phyloP scores from a whole-genome alignment of 2,888 invertebrate genomes.

The Zygaena filipendulae region DNA sequence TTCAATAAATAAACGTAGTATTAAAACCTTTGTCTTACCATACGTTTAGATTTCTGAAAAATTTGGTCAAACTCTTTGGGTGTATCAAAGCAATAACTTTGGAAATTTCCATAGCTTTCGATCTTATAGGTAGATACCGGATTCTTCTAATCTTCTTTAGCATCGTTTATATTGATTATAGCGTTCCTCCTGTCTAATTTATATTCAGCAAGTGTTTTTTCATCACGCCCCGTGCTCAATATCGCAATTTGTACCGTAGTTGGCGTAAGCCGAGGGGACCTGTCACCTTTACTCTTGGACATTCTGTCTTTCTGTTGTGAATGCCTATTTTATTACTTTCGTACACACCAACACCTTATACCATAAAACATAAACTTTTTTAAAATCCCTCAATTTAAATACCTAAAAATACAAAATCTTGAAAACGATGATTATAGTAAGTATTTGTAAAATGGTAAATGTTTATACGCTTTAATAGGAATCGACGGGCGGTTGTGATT shows the following conservation, averaged over 20 bases:
- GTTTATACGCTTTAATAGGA: conserved; percentile 9
- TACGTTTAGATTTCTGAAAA: too few species aligned
- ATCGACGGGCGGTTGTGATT: conserved; percentile 29
- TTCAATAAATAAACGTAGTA: too few species aligned
- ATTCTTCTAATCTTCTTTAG: conserved; percentile 68
- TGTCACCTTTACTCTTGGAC: conserved; percentile 58
- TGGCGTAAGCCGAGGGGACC: conserved; percentile 60
- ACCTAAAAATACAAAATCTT: too few species aligned
- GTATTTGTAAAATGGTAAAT: too few species aligned
- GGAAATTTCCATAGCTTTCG: conserved; percentile 28
- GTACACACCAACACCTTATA: conserved; percentile 54
- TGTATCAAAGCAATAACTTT: too few species aligned
- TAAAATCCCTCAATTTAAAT: conserved; percentile 9
- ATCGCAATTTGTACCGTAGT: conserved; percentile 67
- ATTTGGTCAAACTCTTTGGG: too few species aligned
- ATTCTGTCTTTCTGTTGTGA: conserved; percentile 37
- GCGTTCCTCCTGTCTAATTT: conserved; percentile 64
- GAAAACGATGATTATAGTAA: too few species aligned
- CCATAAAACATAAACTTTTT: too few species aligned
- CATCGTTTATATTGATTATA: conserved; percentile 71
- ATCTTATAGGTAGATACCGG: conserved; percentile 59
- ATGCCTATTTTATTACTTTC: conserved; percentile 47
- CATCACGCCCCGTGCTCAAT: conserved; percentile 68
- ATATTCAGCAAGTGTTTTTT: conserved; percentile 70
- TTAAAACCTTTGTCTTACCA: too few species aligned